Base-by-base conservation (phyloP, 2,888 invertebrate species). In the Pegoplata infirma region DNA sequence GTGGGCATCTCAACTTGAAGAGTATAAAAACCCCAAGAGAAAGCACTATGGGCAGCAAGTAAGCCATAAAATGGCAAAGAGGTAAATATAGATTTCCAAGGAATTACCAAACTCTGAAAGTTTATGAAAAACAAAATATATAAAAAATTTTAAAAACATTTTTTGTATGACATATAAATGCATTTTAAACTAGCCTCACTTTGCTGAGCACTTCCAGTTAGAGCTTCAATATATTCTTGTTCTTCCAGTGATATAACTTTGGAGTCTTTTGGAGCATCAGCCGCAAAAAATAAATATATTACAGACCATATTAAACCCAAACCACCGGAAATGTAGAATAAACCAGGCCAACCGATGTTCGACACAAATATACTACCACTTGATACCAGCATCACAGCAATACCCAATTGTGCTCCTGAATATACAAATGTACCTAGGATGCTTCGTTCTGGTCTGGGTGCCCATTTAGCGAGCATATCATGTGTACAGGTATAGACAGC, bases 1-100 rank as follows among this genome's bases (percentile, higher is more conserved):
- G 91, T 92, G 0, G 94, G 94, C 82, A 94, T 92, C 87, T 94
- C 92, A 0, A 94, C 93, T 76, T 94, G 90, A 5, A 95, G 88
- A 0, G 93, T 94, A 91, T 93, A 94, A 87, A 93, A 94, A 7
- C 94, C 94, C 94, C 94, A 95, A 82, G 93, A 93, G 82, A 93
- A 93, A 4, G 93, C 92, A 75, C 92, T 91, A 84, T 94, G 94
- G 0, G 92, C 92, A 0, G 93, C 89, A 12, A 92, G 86, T 4
- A 89, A 81, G 0, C 87, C 89, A 91, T 92, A 93, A 87, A 94
- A 92, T 0, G 94, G 94, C 0, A 91, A 80, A 0, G 94, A 94
- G 0, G 91, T 92, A 6, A 92, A 88, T 14, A 95, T 92, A 12
- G 90, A 88, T 56, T 84, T 87, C 94, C 94, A 94, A 0, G 95